Evolutionary conservation across 2,113 vertebrate species (phyloP), one percentile per base, ranked within the genome.

Genomic region (Hylia prasina): DNA sequence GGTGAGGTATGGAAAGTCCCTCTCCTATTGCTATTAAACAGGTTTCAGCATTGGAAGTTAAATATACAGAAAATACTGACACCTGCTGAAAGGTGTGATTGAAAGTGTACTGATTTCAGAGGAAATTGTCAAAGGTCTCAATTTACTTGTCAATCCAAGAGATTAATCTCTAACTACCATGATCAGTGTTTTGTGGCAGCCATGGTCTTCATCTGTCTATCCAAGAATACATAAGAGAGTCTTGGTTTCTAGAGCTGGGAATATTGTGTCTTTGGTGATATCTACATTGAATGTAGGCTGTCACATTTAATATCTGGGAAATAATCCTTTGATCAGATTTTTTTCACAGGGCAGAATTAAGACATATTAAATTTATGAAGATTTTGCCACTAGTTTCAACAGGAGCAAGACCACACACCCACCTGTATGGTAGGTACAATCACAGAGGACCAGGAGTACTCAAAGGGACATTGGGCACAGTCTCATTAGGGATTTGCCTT

Each of bases 1-100:
- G 84, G 68, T 95, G 89, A 93, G 83, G 44, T 95, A 10, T 66
- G 58, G 87, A 90, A 82, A 65, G 27, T 88, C 70, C 28, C 54
- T 80, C 24, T 85, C 25, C 45, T 53, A 13, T 77, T 88, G 30
- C 53, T 45, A 3, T 88, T 84, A 40, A 87, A 54, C 16, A 63
- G 18, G 9, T 82, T 91, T 76, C 61, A 24, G 7, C 27, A 16
- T 4, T 72, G 31, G 28, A 89, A 69, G 39, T 79, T 30, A 22
- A 37, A 14, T 87, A 20, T 58, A 45, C 7, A 18, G 54, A 82
- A 84, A 65, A 47, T 56, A 53, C 45, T 60, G 53, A 72, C 61
- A 82, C 31, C 24, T 75, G 69, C 53, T 89, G 70, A 85, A 79
- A 60, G 19, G 44, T 53, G 15, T 33, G 42, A 50, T 37, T 88